Conservation (phyloP, 2,113 vertebrate species). For the Phycodurus eques region DNA sequence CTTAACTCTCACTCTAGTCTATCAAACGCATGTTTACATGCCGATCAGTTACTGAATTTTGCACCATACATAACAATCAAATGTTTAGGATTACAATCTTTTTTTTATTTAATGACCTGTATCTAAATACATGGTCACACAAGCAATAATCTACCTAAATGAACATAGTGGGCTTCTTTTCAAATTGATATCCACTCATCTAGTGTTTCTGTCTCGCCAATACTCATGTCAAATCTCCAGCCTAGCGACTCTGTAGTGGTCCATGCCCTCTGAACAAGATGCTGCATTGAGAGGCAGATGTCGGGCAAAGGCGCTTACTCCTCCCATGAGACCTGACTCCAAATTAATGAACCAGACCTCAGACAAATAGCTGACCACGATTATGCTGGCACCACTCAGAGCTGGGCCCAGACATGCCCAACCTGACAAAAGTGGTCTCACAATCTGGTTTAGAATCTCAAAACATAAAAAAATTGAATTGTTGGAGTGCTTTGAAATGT, state of each 20-base stretch:
- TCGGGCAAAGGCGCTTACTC: conserved; percentile 61
- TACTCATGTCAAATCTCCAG: conserved; percentile 25
- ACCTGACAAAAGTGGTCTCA: conserved; percentile 47
- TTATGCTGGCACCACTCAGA: conserved; percentile 60
- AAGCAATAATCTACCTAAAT: too few relatives aligned
- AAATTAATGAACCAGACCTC: conserved; percentile 77
- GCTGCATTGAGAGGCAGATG: conserved; percentile 67
- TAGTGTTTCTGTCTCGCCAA: conserved; percentile 12
- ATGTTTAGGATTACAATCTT: too few relatives aligned
- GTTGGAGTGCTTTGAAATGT: not conserved
- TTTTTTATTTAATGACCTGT: too few relatives aligned
- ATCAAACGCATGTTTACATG: too few relatives aligned
- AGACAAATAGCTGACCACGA: conserved; percentile 65
- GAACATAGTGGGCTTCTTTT: too few relatives aligned
- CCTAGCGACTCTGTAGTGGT: conserved; percentile 36
- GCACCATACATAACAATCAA: too few relatives aligned
- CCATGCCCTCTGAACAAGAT: conserved; percentile 58
- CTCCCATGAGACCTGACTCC: conserved; percentile 66
- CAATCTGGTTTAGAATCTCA: conserved; percentile 22
- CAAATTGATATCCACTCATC: too few relatives aligned
- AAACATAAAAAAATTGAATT: not conserved
- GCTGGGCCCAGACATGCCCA: conserved; percentile 55
- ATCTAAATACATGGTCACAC: too few relatives aligned
- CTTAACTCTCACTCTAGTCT: not conserved
- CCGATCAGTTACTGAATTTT: too few relatives aligned